Evolutionary conservation across 1,140 invertebrate genomes (phyloP).

Genomic region (Hormaphis cornu): DNA sequence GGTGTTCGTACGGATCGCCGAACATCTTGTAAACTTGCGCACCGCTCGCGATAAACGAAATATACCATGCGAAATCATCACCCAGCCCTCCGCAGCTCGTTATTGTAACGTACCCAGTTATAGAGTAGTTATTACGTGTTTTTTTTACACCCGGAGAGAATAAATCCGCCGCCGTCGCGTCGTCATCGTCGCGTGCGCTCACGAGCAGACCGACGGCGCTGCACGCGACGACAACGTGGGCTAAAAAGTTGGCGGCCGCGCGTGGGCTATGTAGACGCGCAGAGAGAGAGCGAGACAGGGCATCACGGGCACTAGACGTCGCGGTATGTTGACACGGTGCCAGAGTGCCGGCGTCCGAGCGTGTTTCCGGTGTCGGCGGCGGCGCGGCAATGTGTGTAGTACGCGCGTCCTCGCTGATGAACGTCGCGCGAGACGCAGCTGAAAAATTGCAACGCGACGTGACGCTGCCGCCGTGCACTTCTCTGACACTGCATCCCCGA

Average conservation of each 20-base stretch:
- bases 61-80: too few relatives aligned
- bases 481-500: not conserved
- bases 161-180: not conserved
- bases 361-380: conserved; percentile 19
- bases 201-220: not conserved
- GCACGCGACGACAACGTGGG: conserved; percentile 15
- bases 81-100: too few relatives aligned
- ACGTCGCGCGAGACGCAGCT: not conserved
- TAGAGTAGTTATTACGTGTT: too few relatives aligned
- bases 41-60: too few relatives aligned
- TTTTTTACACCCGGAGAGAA: not conserved
- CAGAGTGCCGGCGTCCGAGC: conserved; percentile 31
- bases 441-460: not conserved
- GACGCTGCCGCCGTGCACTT: not conserved
- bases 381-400: not conserved
- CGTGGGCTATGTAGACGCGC: conserved; percentile 24
- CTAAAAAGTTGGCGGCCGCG: conserved; percentile 32
- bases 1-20: too few relatives aligned
- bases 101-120: too few relatives aligned
- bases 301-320: conserved; percentile 28
- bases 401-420: not conserved
- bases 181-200: not conserved
- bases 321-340: conserved; percentile 31
- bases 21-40: too few relatives aligned
- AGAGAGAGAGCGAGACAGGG: not conserved